phyloP scores from a whole-genome alignment of 2,113 vertebrate genomes.

The Microcebus ravelobensis region DNA sequence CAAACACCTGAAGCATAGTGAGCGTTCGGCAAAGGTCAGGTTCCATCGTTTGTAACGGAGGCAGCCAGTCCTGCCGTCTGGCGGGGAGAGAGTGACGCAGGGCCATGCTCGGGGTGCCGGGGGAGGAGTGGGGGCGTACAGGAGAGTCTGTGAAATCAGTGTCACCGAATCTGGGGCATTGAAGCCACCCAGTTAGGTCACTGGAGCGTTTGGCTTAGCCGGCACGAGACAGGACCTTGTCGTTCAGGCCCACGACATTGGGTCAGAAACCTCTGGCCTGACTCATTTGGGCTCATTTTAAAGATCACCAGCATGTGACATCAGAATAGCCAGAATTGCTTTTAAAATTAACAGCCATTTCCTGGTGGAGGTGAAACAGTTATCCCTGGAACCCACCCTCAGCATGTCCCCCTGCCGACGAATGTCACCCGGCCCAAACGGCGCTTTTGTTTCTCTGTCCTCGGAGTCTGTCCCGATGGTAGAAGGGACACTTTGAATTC shows the following conservation, averaged over 20 bases:
- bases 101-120: no score
- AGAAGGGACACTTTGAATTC: slow-evolving; percentile 74
- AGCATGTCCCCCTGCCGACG: background rate
- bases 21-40: background rate
- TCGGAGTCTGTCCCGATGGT: slow-evolving; percentile 77
- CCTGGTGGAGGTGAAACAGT: background rate
- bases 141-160: background rate
- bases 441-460: background rate
- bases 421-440: slow-evolving; percentile 10
- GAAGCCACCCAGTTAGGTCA: background rate
- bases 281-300: background rate
- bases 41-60: background rate
- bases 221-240: background rate
- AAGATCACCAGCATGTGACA: background rate
- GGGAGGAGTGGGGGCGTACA: fast-evolving
- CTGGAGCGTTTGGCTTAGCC: background rate
- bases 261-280: background rate
- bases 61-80: fast-evolving
- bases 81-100: fast-evolving
- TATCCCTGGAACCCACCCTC: background rate
- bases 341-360: slow-evolving; percentile 12
- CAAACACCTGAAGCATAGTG: fast-evolving
- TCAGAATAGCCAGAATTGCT: background rate
- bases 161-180: background rate
- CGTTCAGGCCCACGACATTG: fast-evolving